phyloP scores from a whole-genome alignment of 1,140 invertebrate species.

The Ceratina australensis region DNA sequence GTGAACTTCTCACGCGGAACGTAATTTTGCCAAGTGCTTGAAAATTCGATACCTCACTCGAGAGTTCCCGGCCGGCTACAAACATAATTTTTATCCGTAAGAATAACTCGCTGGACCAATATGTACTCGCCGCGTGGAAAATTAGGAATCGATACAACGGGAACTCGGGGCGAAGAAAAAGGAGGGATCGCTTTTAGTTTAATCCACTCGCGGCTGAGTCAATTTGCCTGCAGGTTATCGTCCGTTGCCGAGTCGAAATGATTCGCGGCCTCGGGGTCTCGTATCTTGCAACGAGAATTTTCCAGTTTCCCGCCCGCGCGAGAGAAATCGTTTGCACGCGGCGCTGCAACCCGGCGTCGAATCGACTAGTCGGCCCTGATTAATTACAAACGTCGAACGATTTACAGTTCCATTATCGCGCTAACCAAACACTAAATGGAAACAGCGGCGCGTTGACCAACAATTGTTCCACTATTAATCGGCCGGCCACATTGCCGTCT shows the following conservation, averaged over 20 bases:
- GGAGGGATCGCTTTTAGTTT: neutral
- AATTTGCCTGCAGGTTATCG: neutral
- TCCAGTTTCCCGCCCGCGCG: neutral
- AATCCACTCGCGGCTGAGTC: neutral
- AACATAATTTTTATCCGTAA: conserved; percentile 23
- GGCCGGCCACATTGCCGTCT: conserved; percentile 30
- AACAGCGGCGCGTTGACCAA: conserved; percentile 47
- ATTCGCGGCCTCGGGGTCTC: neutral
- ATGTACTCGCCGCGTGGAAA: neutral
- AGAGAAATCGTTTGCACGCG: conserved; percentile 42
- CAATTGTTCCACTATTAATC: conserved; percentile 49
- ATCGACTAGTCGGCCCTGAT: conserved; percentile 52
- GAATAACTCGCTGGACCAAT: neutral
- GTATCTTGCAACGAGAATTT: conserved; percentile 15
- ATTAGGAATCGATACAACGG: neutral
- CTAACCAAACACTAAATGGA: conserved; percentile 47
- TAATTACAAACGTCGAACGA: conserved; percentile 54
- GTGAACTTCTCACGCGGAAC: neutral
- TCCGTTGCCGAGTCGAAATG: too few relatives aligned
- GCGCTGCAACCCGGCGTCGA: conserved; percentile 14
- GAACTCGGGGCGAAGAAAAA: neutral
- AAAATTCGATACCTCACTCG: conserved; percentile 13
- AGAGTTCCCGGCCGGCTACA: neutral
- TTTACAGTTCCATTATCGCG: conserved; percentile 56
- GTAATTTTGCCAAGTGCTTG: conserved; percentile 10